Evolutionary conservation across 1,140 invertebrate species (phyloP), one percentile per base, ranked within the genome.

Genomic region (Zaprionus lachaisei): DNA sequence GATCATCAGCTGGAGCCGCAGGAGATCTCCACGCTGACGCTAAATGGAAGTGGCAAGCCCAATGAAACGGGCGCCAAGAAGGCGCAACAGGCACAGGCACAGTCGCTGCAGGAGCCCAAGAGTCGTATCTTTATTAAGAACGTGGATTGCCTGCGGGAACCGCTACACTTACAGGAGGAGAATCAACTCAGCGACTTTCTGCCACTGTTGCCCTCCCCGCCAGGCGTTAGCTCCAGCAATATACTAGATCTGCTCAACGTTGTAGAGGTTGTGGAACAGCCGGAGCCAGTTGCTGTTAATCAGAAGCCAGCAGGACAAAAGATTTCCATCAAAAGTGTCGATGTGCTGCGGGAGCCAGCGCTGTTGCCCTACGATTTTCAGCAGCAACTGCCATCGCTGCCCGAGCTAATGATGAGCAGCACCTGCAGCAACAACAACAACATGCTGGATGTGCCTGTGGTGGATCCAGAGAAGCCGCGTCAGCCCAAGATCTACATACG

Each of bases 1-100:
- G 94, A 94, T 73, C 94, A 94, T 77, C 86, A 92, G 49, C 86
- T 94, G 64, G 79, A 74, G 22, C 86, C 83, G 62, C 79, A 81
- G 41, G 94, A 94, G 44, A 65, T 81, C 9, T 7, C 63, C 12
- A 31, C 77, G 9, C 24, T 47, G 1, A 22, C 54, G 12, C 14
- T 79, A 2, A 44, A 44, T 44, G 41, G n/a, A 6, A 61, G 55
- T 2, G 57, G 31, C 12, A 72, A 72, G 6, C 12, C 47, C 4
- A 60, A 5, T 37, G 70, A 75, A 3, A 41, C 51, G 17, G 5
- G 38, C 2, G n/a, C 14, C 15, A 70, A 58, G 41, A 60, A 70
- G 17, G 49, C 49, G 26, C 31, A 26, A 24, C 79, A 57, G 28
- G 28, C 28, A 24, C 79, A 57, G 28, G 28, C 28, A 31, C 78